A percentile compares a stretch with the other conserved stretches of the same genome.
phyloP scores from a whole-genome alignment of 2,888 invertebrate genomes.

The Hyposoter didymator region DNA sequence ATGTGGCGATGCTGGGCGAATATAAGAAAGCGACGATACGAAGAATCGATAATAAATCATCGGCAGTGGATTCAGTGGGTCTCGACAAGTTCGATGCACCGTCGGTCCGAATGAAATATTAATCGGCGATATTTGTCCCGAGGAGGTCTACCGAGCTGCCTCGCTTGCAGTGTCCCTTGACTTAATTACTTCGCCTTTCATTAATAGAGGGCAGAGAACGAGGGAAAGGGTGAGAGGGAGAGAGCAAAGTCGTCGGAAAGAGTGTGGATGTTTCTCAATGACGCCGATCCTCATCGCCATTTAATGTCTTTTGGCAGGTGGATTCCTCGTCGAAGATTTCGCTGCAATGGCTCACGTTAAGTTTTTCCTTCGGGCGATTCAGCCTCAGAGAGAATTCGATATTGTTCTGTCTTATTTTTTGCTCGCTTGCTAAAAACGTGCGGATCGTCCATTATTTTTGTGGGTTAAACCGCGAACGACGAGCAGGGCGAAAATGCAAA shows the following conservation, averaged over 20 bases:
- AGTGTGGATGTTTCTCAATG: slow-evolving; percentile 27
- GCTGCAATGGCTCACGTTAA: slow-evolving; percentile 69
- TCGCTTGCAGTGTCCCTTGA: slow-evolving; percentile 72
- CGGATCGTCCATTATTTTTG: neutral
- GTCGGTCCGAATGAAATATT: slow-evolving; percentile 67
- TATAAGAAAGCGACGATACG: slow-evolving; percentile 61
- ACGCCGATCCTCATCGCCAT: slow-evolving; percentile 68
- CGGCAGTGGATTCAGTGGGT: slow-evolving; percentile 66
- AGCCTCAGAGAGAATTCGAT: slow-evolving; percentile 58
- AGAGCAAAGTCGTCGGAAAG: neutral
- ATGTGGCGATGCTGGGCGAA: slow-evolving; percentile 2
- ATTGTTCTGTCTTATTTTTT: slow-evolving; percentile 59
- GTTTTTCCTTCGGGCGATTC: slow-evolving; percentile 70
- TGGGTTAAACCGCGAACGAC: neutral
- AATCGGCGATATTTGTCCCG: slow-evolving; percentile 73
- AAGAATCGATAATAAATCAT: slow-evolving; percentile 79
- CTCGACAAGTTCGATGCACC: slow-evolving; percentile 46
- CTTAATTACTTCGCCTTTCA: slow-evolving; percentile 79
- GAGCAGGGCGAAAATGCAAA: neutral
- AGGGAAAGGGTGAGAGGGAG: slow-evolving; percentile 37
- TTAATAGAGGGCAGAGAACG: slow-evolving; percentile 71
- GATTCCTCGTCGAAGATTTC: slow-evolving; percentile 51
- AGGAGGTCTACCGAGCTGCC: slow-evolving; percentile 71
- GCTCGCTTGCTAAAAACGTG: slow-evolving; percentile 21
- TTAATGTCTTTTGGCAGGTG: slow-evolving; percentile 76